phyloP scores from a whole-genome alignment of 2,888 invertebrate species.

The Cremastinae sp. region DNA sequence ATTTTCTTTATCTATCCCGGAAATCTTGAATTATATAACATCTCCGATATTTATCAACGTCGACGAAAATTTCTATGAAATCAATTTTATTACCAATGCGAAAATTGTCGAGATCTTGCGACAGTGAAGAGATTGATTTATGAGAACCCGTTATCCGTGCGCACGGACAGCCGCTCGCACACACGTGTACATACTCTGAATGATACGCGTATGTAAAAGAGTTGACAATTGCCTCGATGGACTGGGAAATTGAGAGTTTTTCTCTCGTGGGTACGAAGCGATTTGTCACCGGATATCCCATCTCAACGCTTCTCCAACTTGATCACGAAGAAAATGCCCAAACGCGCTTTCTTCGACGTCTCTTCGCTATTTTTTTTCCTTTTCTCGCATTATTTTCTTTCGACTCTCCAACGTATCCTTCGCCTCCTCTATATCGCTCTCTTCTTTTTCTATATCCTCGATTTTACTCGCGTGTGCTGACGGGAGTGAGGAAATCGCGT shows the following conservation, averaged over 20 bases:
- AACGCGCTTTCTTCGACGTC: constrained; percentile 23
- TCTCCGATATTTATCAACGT: background rate
- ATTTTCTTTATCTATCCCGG: background rate
- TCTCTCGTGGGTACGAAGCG: constrained; percentile 58
- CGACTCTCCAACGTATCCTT: constrained; percentile 13
- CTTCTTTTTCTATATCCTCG: constrained; percentile 6
- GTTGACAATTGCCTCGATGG: constrained; percentile 53
- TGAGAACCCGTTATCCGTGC: constrained; percentile 18
- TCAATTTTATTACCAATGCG: background rate
- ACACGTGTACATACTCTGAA: constrained; percentile 24
- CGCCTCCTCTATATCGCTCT: constrained; percentile 14
- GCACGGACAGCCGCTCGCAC: background rate
- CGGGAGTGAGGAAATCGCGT: constrained; percentile 33
- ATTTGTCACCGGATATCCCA: constrained; percentile 64
- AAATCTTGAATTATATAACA: background rate
- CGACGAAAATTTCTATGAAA: constrained; percentile 26
- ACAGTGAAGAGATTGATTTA: constrained; percentile 28
- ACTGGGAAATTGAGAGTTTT: constrained; percentile 72
- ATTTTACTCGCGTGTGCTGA: constrained; percentile 29
- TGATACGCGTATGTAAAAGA: constrained; percentile 6
- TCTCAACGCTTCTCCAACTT: constrained; percentile 29
- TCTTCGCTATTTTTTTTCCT: background rate
- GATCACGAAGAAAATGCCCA: constrained; percentile 37
- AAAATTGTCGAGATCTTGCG: constrained; percentile 19
- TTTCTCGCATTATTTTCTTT: background rate